Base-by-base conservation (phyloP, 2,113 vertebrate species). In the Sialia sialis region DNA sequence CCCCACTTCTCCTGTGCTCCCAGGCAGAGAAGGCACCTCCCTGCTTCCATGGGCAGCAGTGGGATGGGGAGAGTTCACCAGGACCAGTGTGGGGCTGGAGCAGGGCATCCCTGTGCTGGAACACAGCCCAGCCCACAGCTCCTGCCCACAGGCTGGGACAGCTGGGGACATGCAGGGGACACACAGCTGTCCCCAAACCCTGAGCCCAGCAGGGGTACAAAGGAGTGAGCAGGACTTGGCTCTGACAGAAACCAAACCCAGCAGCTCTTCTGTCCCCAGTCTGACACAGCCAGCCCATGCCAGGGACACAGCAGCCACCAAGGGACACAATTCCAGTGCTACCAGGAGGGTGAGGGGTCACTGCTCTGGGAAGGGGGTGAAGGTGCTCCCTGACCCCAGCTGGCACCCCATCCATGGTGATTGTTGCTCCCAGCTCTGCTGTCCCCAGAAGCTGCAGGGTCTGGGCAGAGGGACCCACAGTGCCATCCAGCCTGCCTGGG, bases 311-410 rank as follows among this genome's bases (percentile, higher is more conserved):
- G 29, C 36, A 43, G 56, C 21, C 62, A 49, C 23, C 14, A 2
- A 32, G 16, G 52, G 68, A 51, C 70, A 66, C 8, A 1, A 9
- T 1, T 11, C n/a, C 74, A 41, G n/a, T 3, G 41, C 74, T 5
- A 2, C 25, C n/a, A 16, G 41, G 73, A 52, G 43, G 18, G 7
- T 0, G 1, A 76, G n/a, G 72, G 2, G 13, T 29, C 4, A 2
- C 89, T 68, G 81, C 36, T 9, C 76, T 23, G 21, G 7, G 3
- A 39, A 18, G 0, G 1, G 72, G 64, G 43, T 27, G 3, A 34
- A 56, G 60, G 44, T 41, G 39, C 77, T 67, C 49, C 73, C 51
- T 38, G 46, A 63, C 34, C 80, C 41, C 59, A 44, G 59, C 54
- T 27, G 25, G 22, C 9, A 29, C 18, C 23, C 34, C 6, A 1